Evolutionary conservation across 2,888 invertebrate genomes (phyloP), one percentile per base, ranked within the genome.

Genomic region (Chymomyza fuscimana): DNA sequence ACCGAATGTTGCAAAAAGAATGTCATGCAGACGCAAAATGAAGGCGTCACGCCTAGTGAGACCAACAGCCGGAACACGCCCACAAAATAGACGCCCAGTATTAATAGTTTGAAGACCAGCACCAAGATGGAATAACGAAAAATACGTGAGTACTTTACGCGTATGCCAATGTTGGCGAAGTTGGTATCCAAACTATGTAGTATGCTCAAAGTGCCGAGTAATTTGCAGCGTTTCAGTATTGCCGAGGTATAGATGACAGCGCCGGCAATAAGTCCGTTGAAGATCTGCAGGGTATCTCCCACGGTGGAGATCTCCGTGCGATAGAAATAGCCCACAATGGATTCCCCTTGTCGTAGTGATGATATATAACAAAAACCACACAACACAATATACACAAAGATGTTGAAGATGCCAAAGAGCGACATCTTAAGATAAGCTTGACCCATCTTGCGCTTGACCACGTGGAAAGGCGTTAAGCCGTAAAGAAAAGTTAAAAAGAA

Each of bases 1-100:
- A 91, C 89, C 15, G 90, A 82, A 67, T 91, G 89, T 54, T 92
- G 91, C 74, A 90, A 71, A 54, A 91, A 85, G 68, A 91, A 91
- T 2, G 90, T 89, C 62, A 91, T 86, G 72, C 90, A 90, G 52
- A 92, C 86, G 52, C 87, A 86, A 64, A 90, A 83, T 16, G 90
- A 88, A 4, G 91, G 90, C 6, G 81, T 85, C 0, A 91, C 85
- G 59, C 86, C 80, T 60, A 89, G 76, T 0, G 88, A 88, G 62
- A 81, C 81, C n/a, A 92, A 78, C 32, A 91, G 77, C 56, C 81
- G 85, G 73, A 88, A 90, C 5, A 91, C 90, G 6, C 92, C 91
- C 52, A 85, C 78, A 61, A 91, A 88, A 70, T 91, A 91, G 1
- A 82, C 74, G 16, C 88, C 83, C 75, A 90, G 81, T 15, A 91